Percentiles rank a stretch among this genome's conserved stretches.
Conservation (phyloP, 2,888 invertebrate species). For the Drosophila greeni region DNA sequence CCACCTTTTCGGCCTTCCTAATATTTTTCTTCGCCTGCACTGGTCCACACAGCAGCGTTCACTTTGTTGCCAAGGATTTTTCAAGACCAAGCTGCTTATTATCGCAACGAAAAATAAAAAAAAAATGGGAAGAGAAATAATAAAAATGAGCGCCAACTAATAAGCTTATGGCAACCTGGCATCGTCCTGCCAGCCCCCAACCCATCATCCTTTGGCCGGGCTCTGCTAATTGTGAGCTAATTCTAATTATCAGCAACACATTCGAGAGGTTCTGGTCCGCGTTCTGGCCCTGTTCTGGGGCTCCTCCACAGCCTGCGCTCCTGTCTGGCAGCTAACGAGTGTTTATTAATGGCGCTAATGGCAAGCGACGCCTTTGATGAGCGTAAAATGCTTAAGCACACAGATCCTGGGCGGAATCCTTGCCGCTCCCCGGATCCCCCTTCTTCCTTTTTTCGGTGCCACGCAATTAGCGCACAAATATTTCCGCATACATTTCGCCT, state of each 20-base stretch:
- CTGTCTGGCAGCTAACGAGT: constrained; percentile 61
- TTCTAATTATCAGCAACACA: constrained; percentile 73
- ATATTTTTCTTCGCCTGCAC: constrained; percentile 1
- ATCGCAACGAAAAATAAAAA: constrained; percentile 38
- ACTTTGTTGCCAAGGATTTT: constrained; percentile 49
- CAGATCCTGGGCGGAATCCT: constrained; percentile 43
- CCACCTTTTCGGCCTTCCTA: background rate
- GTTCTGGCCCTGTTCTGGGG: background rate
- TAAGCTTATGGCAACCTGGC: constrained; percentile 58
- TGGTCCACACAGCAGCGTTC: constrained; percentile 13
- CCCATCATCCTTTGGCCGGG: constrained; percentile 12
- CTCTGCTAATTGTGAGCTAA: constrained; percentile 68
- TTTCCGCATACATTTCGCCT: constrained; percentile 63
- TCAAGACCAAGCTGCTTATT: constrained; percentile 71
- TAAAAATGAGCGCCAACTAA: constrained; percentile 62
- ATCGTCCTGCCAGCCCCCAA: constrained; percentile 3
- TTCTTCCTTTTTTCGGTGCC: constrained; percentile 28
- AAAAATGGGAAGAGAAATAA: constrained; percentile 19
- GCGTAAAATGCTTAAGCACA: constrained; percentile 59
- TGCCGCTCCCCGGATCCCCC: constrained; percentile 2
- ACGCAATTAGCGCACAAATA: constrained; percentile 74
- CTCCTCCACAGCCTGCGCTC: constrained; percentile 9
- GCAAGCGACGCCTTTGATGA: constrained; percentile 68
- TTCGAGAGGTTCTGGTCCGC: constrained; percentile 46
- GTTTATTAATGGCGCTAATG: constrained; percentile 73